Base-by-base conservation (phyloP, 2,113 vertebrate genomes). In the Clarias batrachus region DNA sequence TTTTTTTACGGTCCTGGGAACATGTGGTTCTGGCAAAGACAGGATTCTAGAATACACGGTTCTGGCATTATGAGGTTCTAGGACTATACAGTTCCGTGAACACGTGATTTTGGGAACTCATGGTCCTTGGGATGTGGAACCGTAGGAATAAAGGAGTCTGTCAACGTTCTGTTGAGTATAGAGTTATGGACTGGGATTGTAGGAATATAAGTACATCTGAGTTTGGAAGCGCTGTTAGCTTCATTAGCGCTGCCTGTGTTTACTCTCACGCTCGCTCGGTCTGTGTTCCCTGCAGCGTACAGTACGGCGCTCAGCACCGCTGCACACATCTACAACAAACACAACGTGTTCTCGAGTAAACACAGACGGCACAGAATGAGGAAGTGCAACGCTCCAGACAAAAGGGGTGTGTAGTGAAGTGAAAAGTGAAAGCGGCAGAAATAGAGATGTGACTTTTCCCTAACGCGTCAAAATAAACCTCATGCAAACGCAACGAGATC, bases 311-410 rank as follows among this genome's bases (percentile, higher is more conserved):
- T 21, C 52, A 10, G 74, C 27, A 48, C 11, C 2, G 33, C 11
- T 80, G n/a, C 54, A 27, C 52, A 57, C 3, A 70, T 37, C 27
- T 48, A 21, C 17, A 56, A 33, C 84, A 85, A 65, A 78, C 5
- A 14, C 3, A 56, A 56, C 16, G 23, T 23, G 25, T 59, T 74
- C 12, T 33, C 2, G 54, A 41, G 21, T 60, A 27, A 81, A 81
- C 65, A 48, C 65, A 81, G 23, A 70, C 63, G 12, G 30, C 33
- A 9, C 16, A 21, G 62, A 81, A 86, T 27, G 85, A 81, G 63
- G 85, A 86, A 78, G 37, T 12, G 21, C 10, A 25, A 4, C 1
- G 33, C 2, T 37, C 16, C 30, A 62, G 12, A 41, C 57, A 81
- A 23, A 52, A 27, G 3, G 59, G 63, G 30, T 81, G 82, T 84